Evolutionary conservation across 2,888 invertebrate genomes (phyloP).

Genomic region (Volucella inflata): DNA sequence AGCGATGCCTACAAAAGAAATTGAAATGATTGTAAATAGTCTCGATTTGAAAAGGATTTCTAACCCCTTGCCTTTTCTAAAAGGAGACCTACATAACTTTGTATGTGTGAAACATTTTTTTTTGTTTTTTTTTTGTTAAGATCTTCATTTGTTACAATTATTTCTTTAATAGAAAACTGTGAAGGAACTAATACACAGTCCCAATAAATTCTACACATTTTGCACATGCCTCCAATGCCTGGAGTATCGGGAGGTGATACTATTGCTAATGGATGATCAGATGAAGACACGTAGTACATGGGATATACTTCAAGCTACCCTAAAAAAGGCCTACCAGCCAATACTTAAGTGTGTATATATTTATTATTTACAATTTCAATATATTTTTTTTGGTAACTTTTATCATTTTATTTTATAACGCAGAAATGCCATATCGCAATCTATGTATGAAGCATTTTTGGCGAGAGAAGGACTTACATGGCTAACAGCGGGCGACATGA

Average conservation of each 20-base stretch:
- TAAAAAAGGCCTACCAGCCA: conserved; percentile 82
- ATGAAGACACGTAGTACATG: conserved; percentile 83
- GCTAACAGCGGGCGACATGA: conserved; percentile 82
- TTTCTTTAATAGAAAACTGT: conserved; percentile 46
- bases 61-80: conserved; percentile 12
- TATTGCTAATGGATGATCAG: conserved; percentile 82
- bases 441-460: conserved; percentile 81
- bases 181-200: conserved; percentile 79
- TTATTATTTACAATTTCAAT: neutral
- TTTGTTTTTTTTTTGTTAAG: neutral
- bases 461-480: conserved; percentile 82
- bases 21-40: conserved; percentile 80
- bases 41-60: conserved; percentile 78
- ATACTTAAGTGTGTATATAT: conserved; percentile 80
- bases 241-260: conserved; percentile 82
- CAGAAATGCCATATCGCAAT: conserved; percentile 81
- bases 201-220: conserved; percentile 82
- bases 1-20: conserved; percentile 77
- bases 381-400: conserved; percentile 4
- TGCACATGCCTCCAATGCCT: conserved; percentile 83
- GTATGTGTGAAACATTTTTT: neutral
- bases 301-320: conserved; percentile 81
- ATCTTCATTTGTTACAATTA: neutral
- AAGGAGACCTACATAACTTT: neutral
- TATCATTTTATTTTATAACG: neutral